A percentile compares a stretch with the other conserved stretches of the same genome.
Conservation (phyloP, 2,797 vertebrate species). For the Allobates femoralis region DNA sequence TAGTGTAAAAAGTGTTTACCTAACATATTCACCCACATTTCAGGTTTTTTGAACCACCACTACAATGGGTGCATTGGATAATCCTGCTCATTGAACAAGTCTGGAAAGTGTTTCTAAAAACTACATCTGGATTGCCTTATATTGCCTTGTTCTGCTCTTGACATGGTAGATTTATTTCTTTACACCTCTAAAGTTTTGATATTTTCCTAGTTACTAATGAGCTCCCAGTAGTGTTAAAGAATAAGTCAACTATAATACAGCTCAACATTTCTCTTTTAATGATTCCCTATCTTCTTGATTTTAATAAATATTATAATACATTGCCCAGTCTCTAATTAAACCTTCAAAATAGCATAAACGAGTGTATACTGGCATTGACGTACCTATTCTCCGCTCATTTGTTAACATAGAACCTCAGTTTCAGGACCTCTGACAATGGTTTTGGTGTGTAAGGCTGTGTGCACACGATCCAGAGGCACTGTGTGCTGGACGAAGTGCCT, state of each 20-base stretch:
- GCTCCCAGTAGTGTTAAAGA: conserved; percentile 84
- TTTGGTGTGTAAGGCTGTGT: no score
- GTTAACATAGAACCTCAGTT: no score
- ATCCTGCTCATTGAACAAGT: background rate
- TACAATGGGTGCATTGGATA: background rate
- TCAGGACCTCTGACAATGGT: no score
- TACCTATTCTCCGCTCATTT: no score
- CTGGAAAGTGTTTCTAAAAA: conserved; percentile 69
- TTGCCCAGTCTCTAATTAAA: background rate
- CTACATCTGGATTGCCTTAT: conserved; percentile 59
- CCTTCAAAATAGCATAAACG: background rate
- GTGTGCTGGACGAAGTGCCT: no score
- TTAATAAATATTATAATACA: conserved; percentile 69
- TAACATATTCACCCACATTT: background rate
- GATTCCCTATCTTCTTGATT: conserved; percentile 72
- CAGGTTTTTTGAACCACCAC: background rate
- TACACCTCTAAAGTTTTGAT: conserved; percentile 75
- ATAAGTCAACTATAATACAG: conserved; percentile 80
- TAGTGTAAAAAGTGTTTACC: background rate
- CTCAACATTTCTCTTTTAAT: conserved; percentile 75
- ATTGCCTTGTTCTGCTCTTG: conserved; percentile 67
- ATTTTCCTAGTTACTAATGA: conserved; percentile 83
- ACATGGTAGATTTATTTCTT: conserved; percentile 77
- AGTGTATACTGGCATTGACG: background rate
- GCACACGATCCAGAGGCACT: no score